phyloP scores from a whole-genome alignment of 2,113 vertebrate species.

The Lycocorax pyrrhopterus region DNA sequence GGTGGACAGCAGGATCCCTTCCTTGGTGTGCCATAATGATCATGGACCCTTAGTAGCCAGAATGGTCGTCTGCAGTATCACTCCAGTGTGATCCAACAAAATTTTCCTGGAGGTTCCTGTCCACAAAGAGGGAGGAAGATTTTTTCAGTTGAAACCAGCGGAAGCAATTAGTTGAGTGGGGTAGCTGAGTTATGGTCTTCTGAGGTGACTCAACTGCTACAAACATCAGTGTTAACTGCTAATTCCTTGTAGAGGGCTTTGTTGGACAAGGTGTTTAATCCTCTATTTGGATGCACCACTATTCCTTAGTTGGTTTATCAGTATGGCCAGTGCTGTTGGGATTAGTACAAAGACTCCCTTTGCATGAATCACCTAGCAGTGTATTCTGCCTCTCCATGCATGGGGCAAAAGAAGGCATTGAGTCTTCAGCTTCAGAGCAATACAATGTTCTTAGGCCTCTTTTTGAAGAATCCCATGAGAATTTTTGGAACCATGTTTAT shows the following conservation, averaged over 20 bases:
- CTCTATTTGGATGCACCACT: not conserved
- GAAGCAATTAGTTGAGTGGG: not conserved
- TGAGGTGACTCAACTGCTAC: not conserved
- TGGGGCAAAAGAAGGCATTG: not conserved
- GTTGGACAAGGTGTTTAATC: not conserved
- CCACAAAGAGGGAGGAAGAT: not conserved
- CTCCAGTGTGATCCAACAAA: not conserved
- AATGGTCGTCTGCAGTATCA: not conserved
- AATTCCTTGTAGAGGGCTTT: not conserved
- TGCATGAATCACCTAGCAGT: not conserved
- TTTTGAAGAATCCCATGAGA: not conserved
- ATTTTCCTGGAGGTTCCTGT: not conserved
- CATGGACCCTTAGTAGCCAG: not conserved
- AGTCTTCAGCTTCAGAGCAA: not conserved
- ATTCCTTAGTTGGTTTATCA: not conserved
- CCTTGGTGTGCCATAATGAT: accelerated
- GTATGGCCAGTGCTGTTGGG: not conserved
- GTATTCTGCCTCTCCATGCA: not conserved
- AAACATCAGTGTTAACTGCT: not conserved
- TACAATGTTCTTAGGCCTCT: not conserved
- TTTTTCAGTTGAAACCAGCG: not conserved
- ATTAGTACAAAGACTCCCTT: not conserved
- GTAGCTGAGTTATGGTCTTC: not conserved
- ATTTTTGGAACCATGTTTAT: not conserved
- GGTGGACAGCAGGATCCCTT: not conserved